Base-by-base conservation (phyloP, 2,888 invertebrate species). In the Lamproptera curius region DNA sequence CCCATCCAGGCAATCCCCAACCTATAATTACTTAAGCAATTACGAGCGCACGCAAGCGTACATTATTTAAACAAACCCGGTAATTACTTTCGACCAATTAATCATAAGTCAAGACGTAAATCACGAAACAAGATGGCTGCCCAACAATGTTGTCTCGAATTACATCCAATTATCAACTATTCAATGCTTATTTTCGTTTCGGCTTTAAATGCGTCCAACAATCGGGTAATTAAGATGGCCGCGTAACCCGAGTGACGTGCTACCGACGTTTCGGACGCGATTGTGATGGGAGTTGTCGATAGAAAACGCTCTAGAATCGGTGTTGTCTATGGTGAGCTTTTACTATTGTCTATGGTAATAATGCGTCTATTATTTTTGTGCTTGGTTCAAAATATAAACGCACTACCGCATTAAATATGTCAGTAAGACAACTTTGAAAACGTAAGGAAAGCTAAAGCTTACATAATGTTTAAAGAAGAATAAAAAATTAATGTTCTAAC, bases 91-190 rank as follows among this genome's bases (percentile, higher is more conserved):
- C 61, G 66, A 26, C 13, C 48, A 80, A 83, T 82, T 78, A 78
- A 81, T 83, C 76, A 76, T 75, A 73, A 73, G 60, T 61, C 58
- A 65, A 62, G 58, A n/a, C 60, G 65, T 82, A 74, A 78, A 79
- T 78, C 77, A 77, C 73, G 71, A 75, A 69, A 68, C 76, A 77
- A 79, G 70, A 81, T 82, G 83, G 77, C 77, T 61, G 76, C 70
- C 63, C 72, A 62, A 74, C 77, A 81, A 85, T 82, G 77, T 80
- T 73, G 67, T 71, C 75, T 83, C 82, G 77, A 81, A 86, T 86
- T 86, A 87, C 86, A 84, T 74, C 83, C 86, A 87, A 87, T 87
- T 87, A 87, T 83, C 75, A 73, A 70, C 78, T 73, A 86, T 87
- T 86, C 84, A 86, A 80, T 78, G 76, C 82, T 78, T 84, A 79